Base-by-base conservation (phyloP, 2,113 vertebrate species). In the Pelecanoides urinatrix region DNA sequence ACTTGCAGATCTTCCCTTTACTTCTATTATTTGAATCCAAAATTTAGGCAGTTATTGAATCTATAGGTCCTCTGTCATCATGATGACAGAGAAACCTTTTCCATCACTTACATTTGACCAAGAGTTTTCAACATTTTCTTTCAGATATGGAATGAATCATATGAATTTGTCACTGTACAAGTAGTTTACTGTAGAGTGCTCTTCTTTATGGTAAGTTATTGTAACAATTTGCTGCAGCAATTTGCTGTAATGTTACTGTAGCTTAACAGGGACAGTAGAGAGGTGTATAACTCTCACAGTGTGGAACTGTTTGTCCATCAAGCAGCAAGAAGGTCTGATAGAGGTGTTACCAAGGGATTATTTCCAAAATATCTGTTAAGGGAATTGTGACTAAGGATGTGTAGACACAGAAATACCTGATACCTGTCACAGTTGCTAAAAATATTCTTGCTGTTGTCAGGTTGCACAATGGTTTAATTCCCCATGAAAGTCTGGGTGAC, bases 391-490 rank as follows among this genome's bases (percentile, higher is more conserved):
- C 94, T 94, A 62, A 92, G 58, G 67, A 87, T 49, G 45, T 88
- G 52, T 79, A 92, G 95, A 75, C 86, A 85, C 70, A 59, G 50
- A 88, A 96, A 58, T 88, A 94, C 75, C 40, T 78, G 86, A 96
- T 95, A 94, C 86, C 83, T 71, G 55, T 94, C 97, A 96, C 10
- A 42, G 91, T 66, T 95, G 93, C 96, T 98, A 96, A 98, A 97
- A 97, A 97, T 96, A 90, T 82, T 92, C 81, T 86, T 91, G 17
- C 84, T 97, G 84, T 97, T 98, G 94, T 96, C 96, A 97, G 79
- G 44, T 95, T 96, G 58, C 83, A 96, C 90, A 97, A 94, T 95
- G 74, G 88, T 97, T 96, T 98, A 97, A 98, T 97, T 98, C 95
- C 72, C 96, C 85, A 80, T 95, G 92, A 97, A 98, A 97, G 91